These are phyloP conservation scores for Conomelus anceps DNA, from an alignment of 2,888 invertebrate species.

Conservation along the genomic window DNA sequence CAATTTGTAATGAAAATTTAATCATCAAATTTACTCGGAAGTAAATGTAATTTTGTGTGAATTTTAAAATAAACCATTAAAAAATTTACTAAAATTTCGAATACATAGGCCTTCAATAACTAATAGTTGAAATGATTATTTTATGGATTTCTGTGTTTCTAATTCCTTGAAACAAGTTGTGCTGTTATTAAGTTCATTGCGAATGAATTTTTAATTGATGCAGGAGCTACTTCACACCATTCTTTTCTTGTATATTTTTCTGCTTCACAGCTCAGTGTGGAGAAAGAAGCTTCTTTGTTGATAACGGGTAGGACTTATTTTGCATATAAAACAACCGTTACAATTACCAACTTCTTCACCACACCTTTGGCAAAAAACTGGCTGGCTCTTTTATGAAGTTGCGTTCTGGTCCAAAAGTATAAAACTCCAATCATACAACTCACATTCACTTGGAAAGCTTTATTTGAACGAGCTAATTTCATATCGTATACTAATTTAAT, in stretches of 20 bases:
- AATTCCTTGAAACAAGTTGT: no score
- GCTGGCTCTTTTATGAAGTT: background rate
- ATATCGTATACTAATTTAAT: background rate
- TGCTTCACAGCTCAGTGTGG: background rate
- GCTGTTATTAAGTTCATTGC: background rate
- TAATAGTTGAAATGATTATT: background rate
- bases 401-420: background rate
- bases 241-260: background rate
- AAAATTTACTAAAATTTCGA: no score
- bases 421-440: background rate
- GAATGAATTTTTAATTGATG: background rate
- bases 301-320: background rate
- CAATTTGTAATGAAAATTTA: no score
- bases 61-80: no score
- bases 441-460: background rate
- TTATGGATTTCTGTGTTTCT: no score
- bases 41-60: no score
- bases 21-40: no score
- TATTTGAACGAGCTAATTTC: background rate
- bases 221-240: background rate
- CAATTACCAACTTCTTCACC: background rate
- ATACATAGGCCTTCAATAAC: no score
- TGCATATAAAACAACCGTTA: background rate
- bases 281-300: background rate
- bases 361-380: background rate